Evolutionary conservation across 1,140 invertebrate species (phyloP), one percentile per base, ranked within the genome.

Genomic region (Caenorhabditis remanei): DNA sequence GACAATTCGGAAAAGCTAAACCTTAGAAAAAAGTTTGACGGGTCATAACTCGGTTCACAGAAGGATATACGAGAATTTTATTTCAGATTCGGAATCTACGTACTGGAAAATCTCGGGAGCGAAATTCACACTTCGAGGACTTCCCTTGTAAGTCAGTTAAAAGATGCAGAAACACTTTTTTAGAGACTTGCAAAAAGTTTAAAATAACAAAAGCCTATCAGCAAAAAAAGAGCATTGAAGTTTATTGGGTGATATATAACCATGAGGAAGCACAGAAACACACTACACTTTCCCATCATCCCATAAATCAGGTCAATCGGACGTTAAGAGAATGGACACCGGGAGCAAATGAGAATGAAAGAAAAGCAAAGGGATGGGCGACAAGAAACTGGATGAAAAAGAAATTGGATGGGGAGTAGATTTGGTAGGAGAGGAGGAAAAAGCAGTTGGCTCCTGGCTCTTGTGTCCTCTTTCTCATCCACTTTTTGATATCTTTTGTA

Each of bases 231-330:
- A 32, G 61, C 50, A 53, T 46, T 19, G 4, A 71, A 71, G 67
- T 71, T 43, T 43, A 71, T 71, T 21, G n/a, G 19, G 71, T 50
- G 16, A 50, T 53, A 50, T 43, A 79, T 13, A 58, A 32, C 50
- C 50, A 67, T 40, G 63, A 67, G 40, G 32, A 32, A 32, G 32
- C 32, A 71, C 40, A 8, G 19, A 46, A 65, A 65, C 8, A 24
- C 21, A 32, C 32, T 32, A 41, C 61, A 61, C 56, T 61, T 65
- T 43, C 40, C 65, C 16, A 21, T 79, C 53, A 4, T 24, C 32
- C 46, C 71, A 79, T 79, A 79, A 79, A 79, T 79, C 71, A 79
- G 43, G 71, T 50, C 46, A 79, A 79, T 79, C 19, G 43, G 71
- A 32, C 46, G 46, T 79, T 63, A 13, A 16, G 24, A 32, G 61